Conservation (phyloP, 2,888 invertebrate species). For the Drosophila affinis region DNA sequence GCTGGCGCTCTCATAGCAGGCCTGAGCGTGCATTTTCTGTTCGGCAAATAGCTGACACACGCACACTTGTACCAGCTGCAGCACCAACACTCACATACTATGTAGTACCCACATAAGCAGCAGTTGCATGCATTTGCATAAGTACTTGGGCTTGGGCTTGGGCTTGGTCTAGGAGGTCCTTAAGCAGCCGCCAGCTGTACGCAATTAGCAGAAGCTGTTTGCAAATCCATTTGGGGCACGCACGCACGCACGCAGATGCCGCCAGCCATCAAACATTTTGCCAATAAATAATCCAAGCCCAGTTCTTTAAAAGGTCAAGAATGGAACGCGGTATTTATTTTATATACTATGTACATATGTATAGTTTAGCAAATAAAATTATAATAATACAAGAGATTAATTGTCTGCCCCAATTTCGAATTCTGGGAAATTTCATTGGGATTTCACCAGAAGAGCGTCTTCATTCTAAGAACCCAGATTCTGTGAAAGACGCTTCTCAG, state of each 20-base stretch:
- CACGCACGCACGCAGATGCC: conserved; percentile 4
- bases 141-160: conserved; percentile 15
- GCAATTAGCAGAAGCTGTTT: conserved; percentile 49
- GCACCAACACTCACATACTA: conserved; percentile 7
- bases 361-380: too few relatives aligned
- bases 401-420: too few relatives aligned
- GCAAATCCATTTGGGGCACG: conserved; percentile 20
- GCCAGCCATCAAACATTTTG: conserved; percentile 8
- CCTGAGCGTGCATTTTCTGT: conserved; percentile 39
- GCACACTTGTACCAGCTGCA: conserved; percentile 3
- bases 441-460: too few relatives aligned
- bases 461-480: too few relatives aligned
- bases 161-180: conserved; percentile 7
- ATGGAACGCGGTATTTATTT: background rate
- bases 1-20: conserved; percentile 31
- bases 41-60: conserved; percentile 37
- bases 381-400: too few relatives aligned
- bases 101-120: conserved; percentile 7
- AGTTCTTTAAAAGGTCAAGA: background rate
- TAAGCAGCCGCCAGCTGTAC: conserved; percentile 19
- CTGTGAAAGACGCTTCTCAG: too few relatives aligned
- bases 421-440: too few relatives aligned
- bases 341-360: too few relatives aligned
- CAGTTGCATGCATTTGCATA: conserved; percentile 30
- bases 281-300: conserved; percentile 24